Conservation (phyloP, 2,888 invertebrate genomes). For the Pseudococcus jackbeardsleyi region DNA sequence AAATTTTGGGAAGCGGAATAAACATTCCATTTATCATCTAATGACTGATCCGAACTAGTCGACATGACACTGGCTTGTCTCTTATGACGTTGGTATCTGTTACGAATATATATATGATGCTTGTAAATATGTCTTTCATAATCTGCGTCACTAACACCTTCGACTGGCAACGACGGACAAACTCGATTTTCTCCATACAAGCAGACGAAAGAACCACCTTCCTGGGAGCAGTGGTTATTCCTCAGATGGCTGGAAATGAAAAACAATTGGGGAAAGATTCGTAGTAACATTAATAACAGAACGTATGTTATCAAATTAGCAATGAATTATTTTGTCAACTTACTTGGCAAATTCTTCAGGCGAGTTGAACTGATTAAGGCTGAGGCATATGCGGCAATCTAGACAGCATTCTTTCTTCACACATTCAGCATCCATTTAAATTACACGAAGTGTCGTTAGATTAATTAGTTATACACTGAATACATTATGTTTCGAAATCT, state of each 20-base stretch:
- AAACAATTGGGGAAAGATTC: neutral
- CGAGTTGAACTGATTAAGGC: slow-evolving; percentile 18
- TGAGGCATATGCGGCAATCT: slow-evolving; percentile 58
- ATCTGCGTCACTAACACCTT: slow-evolving; percentile 89
- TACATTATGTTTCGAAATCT: slow-evolving; percentile 15
- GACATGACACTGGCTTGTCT: slow-evolving; percentile 57
- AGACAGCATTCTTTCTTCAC: slow-evolving; percentile 36
- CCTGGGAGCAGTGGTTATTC: slow-evolving; percentile 84
- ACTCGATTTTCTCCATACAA: slow-evolving; percentile 90
- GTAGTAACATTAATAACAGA: neutral
- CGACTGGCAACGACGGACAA: slow-evolving; percentile 88
- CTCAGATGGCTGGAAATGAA: slow-evolving; percentile 79
- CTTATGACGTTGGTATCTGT: slow-evolving; percentile 67
- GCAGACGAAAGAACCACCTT: slow-evolving; percentile 89
- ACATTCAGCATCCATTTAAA: slow-evolving; percentile 55
- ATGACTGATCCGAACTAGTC: slow-evolving; percentile 19
- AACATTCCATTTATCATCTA: slow-evolving; percentile 78
- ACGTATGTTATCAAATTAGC: neutral
- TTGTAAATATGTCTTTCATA: slow-evolving; percentile 88
- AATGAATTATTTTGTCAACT: neutral
- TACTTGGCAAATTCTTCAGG: slow-evolving; percentile 61
- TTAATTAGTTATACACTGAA: neutral
- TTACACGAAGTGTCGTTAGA: neutral
- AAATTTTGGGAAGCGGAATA: slow-evolving; percentile 94
- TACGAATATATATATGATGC: slow-evolving; percentile 72